Base-by-base conservation (phyloP, 1,140 invertebrate genomes). In the Manduca sexta region DNA sequence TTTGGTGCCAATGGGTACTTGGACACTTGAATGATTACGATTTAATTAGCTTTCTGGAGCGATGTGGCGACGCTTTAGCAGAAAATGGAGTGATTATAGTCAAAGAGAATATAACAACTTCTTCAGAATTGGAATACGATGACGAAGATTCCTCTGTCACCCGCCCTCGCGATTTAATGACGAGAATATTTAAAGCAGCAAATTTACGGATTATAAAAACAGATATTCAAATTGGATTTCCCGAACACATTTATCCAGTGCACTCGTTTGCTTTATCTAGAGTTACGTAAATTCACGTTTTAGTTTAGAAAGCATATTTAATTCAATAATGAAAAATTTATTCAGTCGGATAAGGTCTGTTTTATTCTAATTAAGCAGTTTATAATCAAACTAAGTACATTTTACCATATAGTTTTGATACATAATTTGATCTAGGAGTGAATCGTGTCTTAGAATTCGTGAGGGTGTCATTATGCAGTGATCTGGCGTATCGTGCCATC, bases 1-100 rank as follows among this genome's bases (percentile, higher is more conserved):
- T 99, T 56, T 99, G 98, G 98, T 92, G 92, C 69, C 98, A 99
- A 76, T 99, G 98, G 98, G 97, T 99, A 5, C 83, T 97, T 7
- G 95, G 95, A 1, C 94, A 99, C 79, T 86, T 99, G 14, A 93
- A 91, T 2, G 95, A 99, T 79, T 87, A 90, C 2, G 93, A 99
- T 88, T 89, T 99, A 16, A 82, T 97, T 11, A 69, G 87, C n/a
- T 98, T 99, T 86, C 91, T 99, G 16, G 80, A 88, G 49, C 88
- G 92, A 57, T 97, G 97, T 78, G 88, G 91, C 43, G 63, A 71
- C 18, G 88, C 89, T 6, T 76, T 98, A 12, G 89, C 87, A 30
- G 57, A 86, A 38, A 91, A 94, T 64, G 97, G 97, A 13, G 63
- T 97, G 6, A 92, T 99, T 48, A 84, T 98, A 16, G 87, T 99